Percentiles rank a stretch among this genome's conserved stretches.
Conservation (phyloP, 1,140 invertebrate species). For the Branchinecta lindahli region DNA sequence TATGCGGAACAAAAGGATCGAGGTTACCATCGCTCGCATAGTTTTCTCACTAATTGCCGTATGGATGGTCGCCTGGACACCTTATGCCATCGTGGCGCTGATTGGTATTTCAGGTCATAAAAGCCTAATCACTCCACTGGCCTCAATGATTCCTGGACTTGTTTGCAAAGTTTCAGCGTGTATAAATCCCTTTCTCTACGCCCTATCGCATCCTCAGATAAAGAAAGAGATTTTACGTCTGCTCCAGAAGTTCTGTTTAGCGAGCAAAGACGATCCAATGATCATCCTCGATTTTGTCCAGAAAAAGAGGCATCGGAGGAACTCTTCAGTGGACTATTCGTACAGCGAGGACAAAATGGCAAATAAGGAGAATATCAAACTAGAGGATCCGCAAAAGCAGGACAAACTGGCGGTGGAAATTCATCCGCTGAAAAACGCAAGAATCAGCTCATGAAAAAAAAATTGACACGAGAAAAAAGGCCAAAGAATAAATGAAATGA, state of each 20-base stretch:
- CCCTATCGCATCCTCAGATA: slow-evolving; percentile 36
- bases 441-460: too few species aligned
- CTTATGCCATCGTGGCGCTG: slow-evolving; percentile 52
- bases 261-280: neutral
- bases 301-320: too few species aligned
- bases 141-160: slow-evolving; percentile 55
- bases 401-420: too few species aligned
- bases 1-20: slow-evolving; percentile 34
- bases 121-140: slow-evolving; percentile 40
- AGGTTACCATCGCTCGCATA: slow-evolving; percentile 46
- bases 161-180: slow-evolving; percentile 57
- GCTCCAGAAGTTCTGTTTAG: slow-evolving; percentile 8
- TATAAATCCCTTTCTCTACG: slow-evolving; percentile 54
- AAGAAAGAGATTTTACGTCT: slow-evolving; percentile 17
- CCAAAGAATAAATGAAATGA: too few species aligned
- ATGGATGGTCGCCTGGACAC: slow-evolving; percentile 59
- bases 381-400: too few species aligned
- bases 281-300: too few species aligned
- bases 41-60: slow-evolving; percentile 47
- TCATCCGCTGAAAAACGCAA: too few species aligned
- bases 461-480: too few species aligned
- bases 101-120: slow-evolving; percentile 45
- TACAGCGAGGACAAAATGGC: too few species aligned
- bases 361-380: too few species aligned
- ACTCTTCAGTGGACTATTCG: too few species aligned